Base-by-base conservation (phyloP, 2,113 vertebrate genomes). In the Lepidothrix coronata region DNA sequence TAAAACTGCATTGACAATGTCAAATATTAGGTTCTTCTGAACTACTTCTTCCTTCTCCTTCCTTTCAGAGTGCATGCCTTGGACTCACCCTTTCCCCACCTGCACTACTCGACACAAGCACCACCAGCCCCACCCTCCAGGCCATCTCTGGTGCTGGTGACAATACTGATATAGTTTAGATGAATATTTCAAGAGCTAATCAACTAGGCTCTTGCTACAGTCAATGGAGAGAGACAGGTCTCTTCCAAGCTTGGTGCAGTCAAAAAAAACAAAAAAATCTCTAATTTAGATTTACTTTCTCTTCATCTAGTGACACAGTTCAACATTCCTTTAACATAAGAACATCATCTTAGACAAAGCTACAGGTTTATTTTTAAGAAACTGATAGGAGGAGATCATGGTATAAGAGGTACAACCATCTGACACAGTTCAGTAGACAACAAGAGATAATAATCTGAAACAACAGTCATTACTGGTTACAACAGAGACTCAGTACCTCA, bases 381-480 rank as follows among this genome's bases (percentile, higher is more conserved):
- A 76, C 35, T 20, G 4, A 7, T 28, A 33, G 0, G 11, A 61
- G 41, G 22, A 1, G 1, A 67, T 46, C 19, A 10, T 2, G 3
- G 57, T 13, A 21, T 7, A 52, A 39, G 27, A 74, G 41, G 19
- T 51, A 57, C 48, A 70, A n/a, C 37, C 27, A 62, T 7, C 41
- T 58, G 12, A 57, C 44, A n/a, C 23, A 57, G 49, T 39, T 33
- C 51, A 43, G 37, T 18, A 58, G 23, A n/a, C 33, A 33, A 23
- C 5, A 33, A 52, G 43, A 59, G 63, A 39, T 55, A 31, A 39
- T 8, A 9, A 43, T 6, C 41, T n/a, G 14, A 49, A 61, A 33
- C 31, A 43, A 20, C 3, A 52, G 17, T n/a, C 4, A 19, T 43
- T 54, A 65, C 39, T 35, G 21, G 18, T 61, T 71, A 66, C 28